These are phyloP conservation scores for Drepanosiphum platanoidis DNA, from an alignment of 2,888 invertebrate genomes.

Conservation along the genomic window DNA sequence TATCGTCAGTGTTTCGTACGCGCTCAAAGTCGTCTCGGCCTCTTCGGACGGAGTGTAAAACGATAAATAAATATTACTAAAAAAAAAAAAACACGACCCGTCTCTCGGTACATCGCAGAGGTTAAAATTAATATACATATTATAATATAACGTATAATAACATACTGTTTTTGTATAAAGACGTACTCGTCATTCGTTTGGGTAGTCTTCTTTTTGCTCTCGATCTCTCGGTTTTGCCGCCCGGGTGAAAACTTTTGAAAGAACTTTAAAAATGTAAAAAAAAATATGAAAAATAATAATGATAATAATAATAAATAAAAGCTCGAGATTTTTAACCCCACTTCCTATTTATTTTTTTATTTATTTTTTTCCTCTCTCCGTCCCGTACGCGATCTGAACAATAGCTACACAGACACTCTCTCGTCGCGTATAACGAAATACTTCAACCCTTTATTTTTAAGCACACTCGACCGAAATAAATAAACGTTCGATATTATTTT, in stretches of 20 bases:
- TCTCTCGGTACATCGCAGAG: too few relatives aligned
- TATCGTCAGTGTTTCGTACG: neutral
- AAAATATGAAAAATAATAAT: too few relatives aligned
- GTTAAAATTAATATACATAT: neutral
- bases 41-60: neutral
- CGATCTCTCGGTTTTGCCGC: too few relatives aligned
- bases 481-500: neutral
- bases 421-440: neutral
- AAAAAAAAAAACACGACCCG: neutral
- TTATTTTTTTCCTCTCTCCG: neutral
- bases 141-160: neutral
- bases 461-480: constrained; percentile 8
- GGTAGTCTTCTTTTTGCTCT: neutral
- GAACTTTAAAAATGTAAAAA: constrained; percentile 26
- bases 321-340: neutral
- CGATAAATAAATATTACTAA: too few relatives aligned
- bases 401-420: neutral
- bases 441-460: constrained; percentile 20
- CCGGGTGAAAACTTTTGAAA: neutral
- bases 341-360: neutral
- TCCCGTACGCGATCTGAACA: neutral
- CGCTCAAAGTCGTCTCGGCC: neutral
- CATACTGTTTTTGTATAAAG: neutral
- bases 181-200: neutral
- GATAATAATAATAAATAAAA: neutral